Base-by-base conservation (phyloP, 2,797 vertebrate species). In the Remorina albescens region DNA sequence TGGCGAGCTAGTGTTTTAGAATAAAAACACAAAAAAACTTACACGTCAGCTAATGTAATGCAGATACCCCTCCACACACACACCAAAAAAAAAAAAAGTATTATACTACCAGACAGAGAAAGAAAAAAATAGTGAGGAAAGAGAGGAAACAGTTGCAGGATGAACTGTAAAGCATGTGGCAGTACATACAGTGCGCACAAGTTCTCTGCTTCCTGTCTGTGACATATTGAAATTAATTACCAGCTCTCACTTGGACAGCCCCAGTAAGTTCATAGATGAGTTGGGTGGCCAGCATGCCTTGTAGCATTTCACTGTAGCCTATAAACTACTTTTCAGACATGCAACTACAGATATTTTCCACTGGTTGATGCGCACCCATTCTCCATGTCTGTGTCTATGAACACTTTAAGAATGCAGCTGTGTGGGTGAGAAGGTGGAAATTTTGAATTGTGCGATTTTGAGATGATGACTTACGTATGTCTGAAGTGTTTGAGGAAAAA, bases 281-380 rank as follows among this genome's bases (percentile, higher is more conserved):
- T 62, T 69, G 65, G 67, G 74, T 80, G 72, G 74, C 58, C 73
- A 68, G 11, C 47, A 57, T 67, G 53, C 59, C 76, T 80, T 61
- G 41, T 46, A 78, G 68, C 74, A 66, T 55, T 67, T 78, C 74
- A 70, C 46, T 68, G 59, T 66, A 55, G 67, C 54, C 73, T 58
- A 21, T 75, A 83, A 89, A 88, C 49, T n/a, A 39, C 60, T 81
- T 79, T 67, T 86, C 79, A 88, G 75, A 84, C 67, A 69, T 78
- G 82, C 83, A 86, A 61, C 82, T 76, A 76, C 78, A 80, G 67
- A 76, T 67, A 50, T 85, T 89, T 92, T 91, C 89, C 88, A 78
- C 42, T 19, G 68, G 67, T 44, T 74, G 79, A 85, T 56, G 78
- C 57, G 73, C 69, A 85, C 76, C 80, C 78, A 41, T 78, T 87